phyloP scores from a whole-genome alignment of 2,888 invertebrate genomes.

The Metallyticus violacea region DNA sequence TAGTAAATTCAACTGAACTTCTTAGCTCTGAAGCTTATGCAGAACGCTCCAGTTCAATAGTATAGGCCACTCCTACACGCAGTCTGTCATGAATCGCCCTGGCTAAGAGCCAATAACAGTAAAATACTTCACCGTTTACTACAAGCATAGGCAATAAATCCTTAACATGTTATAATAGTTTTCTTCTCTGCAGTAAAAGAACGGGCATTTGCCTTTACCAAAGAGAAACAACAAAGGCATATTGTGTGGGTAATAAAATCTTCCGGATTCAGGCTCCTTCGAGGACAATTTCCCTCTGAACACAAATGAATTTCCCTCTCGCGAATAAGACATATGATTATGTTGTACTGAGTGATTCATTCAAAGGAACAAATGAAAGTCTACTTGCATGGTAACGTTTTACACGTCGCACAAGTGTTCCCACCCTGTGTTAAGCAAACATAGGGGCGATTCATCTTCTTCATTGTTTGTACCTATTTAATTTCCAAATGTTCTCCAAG shows the following conservation, averaged over 20 bases:
- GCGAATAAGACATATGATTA: background rate
- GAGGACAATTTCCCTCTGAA: background rate
- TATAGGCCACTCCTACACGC: background rate
- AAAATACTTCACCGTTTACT: conserved; percentile 25
- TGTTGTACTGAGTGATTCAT: background rate
- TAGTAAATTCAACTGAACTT: too few relatives aligned
- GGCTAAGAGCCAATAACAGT: conserved; percentile 24
- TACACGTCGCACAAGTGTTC: too few relatives aligned
- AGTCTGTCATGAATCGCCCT: background rate
- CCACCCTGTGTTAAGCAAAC: too few relatives aligned
- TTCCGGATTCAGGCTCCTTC: background rate
- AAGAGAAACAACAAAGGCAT: background rate
- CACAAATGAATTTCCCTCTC: background rate
- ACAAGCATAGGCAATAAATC: conserved; percentile 19
- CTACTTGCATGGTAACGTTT: too few relatives aligned
- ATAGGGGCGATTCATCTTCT: too few relatives aligned
- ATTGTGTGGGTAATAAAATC: background rate
- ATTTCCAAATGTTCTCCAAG: too few relatives aligned
- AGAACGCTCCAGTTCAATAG: background rate
- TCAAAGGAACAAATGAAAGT: too few relatives aligned
- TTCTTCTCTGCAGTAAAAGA: background rate
- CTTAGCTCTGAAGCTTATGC: too few relatives aligned
- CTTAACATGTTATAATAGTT: background rate
- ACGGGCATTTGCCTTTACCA: background rate
- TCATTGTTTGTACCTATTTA: too few relatives aligned